A percentile compares a stretch with the other conserved stretches of the same genome.
Evolutionary conservation across 2,888 invertebrate genomes (phyloP).

Genomic region (Nesidiocoris tenuis): DNA sequence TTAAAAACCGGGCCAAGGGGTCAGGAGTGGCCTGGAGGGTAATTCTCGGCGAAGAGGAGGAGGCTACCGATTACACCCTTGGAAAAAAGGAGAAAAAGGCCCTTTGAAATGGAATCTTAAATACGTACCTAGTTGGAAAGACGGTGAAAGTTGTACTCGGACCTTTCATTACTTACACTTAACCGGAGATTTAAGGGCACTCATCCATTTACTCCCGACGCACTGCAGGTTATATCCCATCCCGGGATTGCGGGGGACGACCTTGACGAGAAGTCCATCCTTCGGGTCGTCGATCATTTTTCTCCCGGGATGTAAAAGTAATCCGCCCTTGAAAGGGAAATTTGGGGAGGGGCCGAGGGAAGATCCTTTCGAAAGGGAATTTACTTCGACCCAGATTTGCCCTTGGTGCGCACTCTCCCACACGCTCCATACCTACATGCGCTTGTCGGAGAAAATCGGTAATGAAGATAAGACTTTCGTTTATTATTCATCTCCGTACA

Average conservation of each 20-base stretch:
- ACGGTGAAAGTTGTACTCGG: constrained; percentile 19
- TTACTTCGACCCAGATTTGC: not conserved
- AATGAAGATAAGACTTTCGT: not conserved
- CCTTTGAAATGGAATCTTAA: constrained; percentile 28
- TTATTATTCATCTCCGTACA: not conserved
- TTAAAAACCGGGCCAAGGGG: constrained; percentile 26
- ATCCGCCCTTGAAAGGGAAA: constrained; percentile 15
- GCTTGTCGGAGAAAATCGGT: not conserved
- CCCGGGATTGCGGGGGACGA: not conserved
- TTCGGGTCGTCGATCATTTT: constrained; percentile 5
- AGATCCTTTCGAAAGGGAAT: constrained; percentile 2
- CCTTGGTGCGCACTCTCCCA: not conserved
- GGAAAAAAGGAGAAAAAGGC: not conserved
- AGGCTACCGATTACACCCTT: constrained; percentile 30
- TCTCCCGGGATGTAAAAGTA: constrained; percentile 1
- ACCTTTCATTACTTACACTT: constrained; percentile 38
- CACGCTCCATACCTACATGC: not conserved
- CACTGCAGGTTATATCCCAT: not conserved
- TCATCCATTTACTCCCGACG: constrained; percentile 14
- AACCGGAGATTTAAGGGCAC: not conserved
- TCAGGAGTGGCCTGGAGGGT: constrained; percentile 24
- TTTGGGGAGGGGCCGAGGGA: not conserved
- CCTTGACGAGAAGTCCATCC: constrained; percentile 1
- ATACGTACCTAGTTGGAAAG: not conserved
- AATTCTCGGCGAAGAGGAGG: not conserved